Evolutionary conservation across 2,113 vertebrate species (phyloP).

Genomic region (Otocyon megalotis): DNA sequence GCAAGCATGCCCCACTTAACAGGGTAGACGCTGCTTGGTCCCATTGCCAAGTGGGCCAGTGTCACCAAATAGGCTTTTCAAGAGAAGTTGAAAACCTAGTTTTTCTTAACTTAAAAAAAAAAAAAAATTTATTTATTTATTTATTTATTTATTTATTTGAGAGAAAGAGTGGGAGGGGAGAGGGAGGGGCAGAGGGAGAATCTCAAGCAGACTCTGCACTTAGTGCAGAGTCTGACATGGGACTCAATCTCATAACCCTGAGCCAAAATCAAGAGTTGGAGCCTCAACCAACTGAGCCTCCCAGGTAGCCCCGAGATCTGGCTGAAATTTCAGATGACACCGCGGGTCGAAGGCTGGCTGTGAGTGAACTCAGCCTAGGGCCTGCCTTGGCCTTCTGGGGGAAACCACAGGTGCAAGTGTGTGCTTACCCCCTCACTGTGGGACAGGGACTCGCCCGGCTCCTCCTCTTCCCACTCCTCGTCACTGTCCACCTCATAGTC

Average conservation of each 20-base stretch:
- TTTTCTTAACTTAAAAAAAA: background rate
- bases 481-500: conserved; percentile 99
- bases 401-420: rapidly evolving
- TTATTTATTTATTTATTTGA: background rate
- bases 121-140: background rate
- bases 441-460: conserved; percentile 97
- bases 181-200: too few relatives aligned
- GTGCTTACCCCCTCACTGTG: conserved; percentile 96
- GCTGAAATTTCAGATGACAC: background rate
- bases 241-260: too few relatives aligned
- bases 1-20: background rate
- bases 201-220: background rate
- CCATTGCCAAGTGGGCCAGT: background rate
- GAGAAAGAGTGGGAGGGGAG: background rate
- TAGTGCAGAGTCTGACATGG: background rate
- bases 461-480: conserved; percentile 99
- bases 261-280: background rate
- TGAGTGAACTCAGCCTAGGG: background rate
- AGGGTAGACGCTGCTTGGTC: rapidly evolving
- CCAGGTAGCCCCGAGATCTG: background rate
- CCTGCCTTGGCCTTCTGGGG: background rate
- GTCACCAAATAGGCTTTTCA: background rate
- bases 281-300: background rate
- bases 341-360: too few relatives aligned
- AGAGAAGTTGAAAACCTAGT: background rate